Evolutionary conservation across 2,888 invertebrate species (phyloP).

Genomic region (Dryocosmus kuriphilus): DNA sequence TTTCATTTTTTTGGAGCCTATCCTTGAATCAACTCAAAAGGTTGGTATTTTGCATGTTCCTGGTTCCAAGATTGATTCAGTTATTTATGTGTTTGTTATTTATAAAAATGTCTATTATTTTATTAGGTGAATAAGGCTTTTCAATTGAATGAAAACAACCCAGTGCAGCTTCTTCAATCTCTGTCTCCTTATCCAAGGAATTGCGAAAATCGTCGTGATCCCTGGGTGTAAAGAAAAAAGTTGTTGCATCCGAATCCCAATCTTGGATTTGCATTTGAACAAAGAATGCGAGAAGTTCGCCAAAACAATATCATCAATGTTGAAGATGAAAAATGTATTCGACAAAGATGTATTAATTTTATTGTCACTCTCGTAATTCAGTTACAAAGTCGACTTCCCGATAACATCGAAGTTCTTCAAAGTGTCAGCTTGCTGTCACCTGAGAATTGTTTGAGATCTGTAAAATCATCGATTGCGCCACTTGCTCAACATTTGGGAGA

Average conservation of each 20-base stretch:
- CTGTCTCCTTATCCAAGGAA: conserved; percentile 31
- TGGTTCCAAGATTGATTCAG: no score
- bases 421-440: no score
- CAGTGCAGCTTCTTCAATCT: conserved; percentile 35
- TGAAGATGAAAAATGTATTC: conserved; percentile 43
- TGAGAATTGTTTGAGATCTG: no score
- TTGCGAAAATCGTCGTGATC: not conserved
- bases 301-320: not conserved
- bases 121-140: conserved; percentile 38
- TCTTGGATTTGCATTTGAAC: conserved; percentile 49
- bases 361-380: conserved; percentile 47
- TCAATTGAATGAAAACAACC: conserved; percentile 41
- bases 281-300: conserved; percentile 44
- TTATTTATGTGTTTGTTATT: no score
- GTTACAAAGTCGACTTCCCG: conserved; percentile 6
- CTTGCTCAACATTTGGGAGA: no score
- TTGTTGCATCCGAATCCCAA: conserved; percentile 51
- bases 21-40: no score
- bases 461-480: no score
- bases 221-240: conserved; percentile 30
- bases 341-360: conserved; percentile 44
- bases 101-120: no score
- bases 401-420: no score
- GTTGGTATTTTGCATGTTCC: no score
- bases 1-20: no score